These are phyloP conservation scores for Helogale parvula DNA, from an alignment of 2,113 vertebrate genomes.

Conservation along the genomic window DNA sequence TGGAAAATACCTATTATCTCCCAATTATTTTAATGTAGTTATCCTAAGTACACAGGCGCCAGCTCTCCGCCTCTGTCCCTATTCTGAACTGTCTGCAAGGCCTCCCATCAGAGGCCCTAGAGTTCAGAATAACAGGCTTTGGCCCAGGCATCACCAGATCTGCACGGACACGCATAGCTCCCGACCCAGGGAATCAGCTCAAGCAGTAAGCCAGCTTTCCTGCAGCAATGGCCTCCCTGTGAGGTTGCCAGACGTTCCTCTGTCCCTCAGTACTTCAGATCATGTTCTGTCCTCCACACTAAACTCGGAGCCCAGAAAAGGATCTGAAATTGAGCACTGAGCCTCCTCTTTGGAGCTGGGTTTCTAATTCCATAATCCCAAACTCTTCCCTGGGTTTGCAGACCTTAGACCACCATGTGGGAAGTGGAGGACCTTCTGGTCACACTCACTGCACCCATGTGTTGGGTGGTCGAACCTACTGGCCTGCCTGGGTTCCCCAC, in stretches of 20 bases:
- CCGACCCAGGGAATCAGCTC: background rate
- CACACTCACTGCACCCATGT: no score
- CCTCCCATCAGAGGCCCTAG: background rate
- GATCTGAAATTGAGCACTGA: background rate
- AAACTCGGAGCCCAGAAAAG: background rate
- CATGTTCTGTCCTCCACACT: background rate
- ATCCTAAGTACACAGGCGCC: background rate
- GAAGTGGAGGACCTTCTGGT: background rate
- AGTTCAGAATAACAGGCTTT: background rate
- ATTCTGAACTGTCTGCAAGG: background rate
- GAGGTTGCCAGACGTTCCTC: background rate
- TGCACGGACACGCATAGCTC: no score
- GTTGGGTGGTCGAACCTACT: background rate
- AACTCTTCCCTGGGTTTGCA: background rate
- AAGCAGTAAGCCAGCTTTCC: background rate
- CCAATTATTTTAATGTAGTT: constrained; percentile 25
- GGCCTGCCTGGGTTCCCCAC: rapidly evolving
- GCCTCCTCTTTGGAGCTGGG: background rate
- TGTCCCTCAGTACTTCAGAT: background rate
- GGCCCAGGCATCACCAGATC: background rate
- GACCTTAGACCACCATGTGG: background rate
- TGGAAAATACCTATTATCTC: background rate
- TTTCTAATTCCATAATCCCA: background rate
- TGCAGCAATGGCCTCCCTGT: background rate
- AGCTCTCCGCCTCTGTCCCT: background rate